Conservation (phyloP, 2,113 vertebrate species). For the Tachysurus vachellii region DNA sequence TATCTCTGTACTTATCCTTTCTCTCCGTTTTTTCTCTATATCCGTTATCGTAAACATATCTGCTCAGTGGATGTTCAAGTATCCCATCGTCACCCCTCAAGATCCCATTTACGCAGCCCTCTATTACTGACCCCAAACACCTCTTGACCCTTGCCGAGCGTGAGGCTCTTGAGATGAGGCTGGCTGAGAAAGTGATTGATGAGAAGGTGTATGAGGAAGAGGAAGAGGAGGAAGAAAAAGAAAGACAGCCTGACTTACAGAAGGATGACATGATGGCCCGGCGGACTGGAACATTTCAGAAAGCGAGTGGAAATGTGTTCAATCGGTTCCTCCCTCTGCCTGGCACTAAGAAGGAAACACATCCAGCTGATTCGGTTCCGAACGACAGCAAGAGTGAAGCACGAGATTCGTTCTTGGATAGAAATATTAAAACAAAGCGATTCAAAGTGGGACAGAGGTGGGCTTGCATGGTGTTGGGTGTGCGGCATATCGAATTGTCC, state of each 20-base stretch:
- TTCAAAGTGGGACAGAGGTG: constrained; percentile 55
- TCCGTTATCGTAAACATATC: constrained; percentile 24
- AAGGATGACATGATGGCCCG: constrained; percentile 78
- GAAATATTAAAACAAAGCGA: constrained; percentile 51
- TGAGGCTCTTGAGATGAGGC: constrained; percentile 61
- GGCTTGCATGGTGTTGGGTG: constrained; percentile 13
- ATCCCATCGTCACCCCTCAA: constrained; percentile 17
- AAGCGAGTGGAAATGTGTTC: constrained; percentile 44
- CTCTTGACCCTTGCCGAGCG: constrained; percentile 29
- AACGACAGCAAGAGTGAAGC: constrained; percentile 52
- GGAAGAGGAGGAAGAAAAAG: constrained; percentile 64
- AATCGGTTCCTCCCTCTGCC: constrained; percentile 72
- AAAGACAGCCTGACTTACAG: constrained; percentile 65
- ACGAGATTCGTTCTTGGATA: constrained; percentile 30
- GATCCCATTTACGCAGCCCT: constrained; percentile 25
- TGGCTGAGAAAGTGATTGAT: constrained; percentile 59
- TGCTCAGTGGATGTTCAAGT: constrained; percentile 34
- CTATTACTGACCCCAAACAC: constrained; percentile 30
- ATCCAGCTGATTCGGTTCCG: constrained; percentile 3
- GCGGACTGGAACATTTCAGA: constrained; percentile 68
- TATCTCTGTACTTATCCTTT: neutral
- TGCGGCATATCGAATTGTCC: neutral
- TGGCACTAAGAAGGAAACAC: constrained; percentile 41
- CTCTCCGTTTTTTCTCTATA: neutral
- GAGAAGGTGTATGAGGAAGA: constrained; percentile 55